Evolutionary conservation across 2,888 invertebrate genomes (phyloP), one percentile per base, ranked within the genome.

Genomic region (Cheilosia vulpina): DNA sequence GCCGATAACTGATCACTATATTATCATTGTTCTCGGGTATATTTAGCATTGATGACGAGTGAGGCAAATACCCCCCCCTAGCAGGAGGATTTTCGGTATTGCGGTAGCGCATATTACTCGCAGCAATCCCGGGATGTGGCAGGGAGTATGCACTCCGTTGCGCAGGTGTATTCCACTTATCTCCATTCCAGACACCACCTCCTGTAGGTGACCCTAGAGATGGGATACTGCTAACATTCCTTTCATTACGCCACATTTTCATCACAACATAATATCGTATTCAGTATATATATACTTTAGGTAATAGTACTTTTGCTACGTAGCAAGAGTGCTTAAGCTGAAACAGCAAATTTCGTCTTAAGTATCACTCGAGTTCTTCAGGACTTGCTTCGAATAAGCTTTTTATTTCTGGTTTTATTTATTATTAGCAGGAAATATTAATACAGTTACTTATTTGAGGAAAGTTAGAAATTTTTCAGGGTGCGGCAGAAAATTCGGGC

Each of bases 41-140:
- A 69, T 87, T 87, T 4, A 80, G 80, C 81, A 87, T 87, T 21
- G 89, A 87, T 78, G 88, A 88, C 45, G 89, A 87, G 78, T 88
- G 87, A 15, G 87, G 62, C 63, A 81, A 45, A 21, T 85, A 81
- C 2, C 68, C 77, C 15, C 45, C 62, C 17, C 69, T 69, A 9
- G 87, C 41, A 11, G 88, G 87, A 38, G 85, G 72, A 50, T 71
- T 82, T 76, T 87, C 80, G 53, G 76, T 87, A 58, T 81, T 87
- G 68, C 84, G 80, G 80, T 88, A 89, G 50, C 89, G 87, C 84
- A 75, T 75, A 83, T 89, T 89, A 66, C 89, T 89, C 5, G 88
- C 88, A 41, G 88, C 88, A 72, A 88, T 88, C n/a, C 88, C 88
- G 45, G 89, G 89, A 88, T 89, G 89, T 24, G 89, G 89, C 34